These are phyloP conservation scores for Alloscopus bannaensis DNA, from an alignment of 2,888 invertebrate species.

Conservation along the genomic window DNA sequence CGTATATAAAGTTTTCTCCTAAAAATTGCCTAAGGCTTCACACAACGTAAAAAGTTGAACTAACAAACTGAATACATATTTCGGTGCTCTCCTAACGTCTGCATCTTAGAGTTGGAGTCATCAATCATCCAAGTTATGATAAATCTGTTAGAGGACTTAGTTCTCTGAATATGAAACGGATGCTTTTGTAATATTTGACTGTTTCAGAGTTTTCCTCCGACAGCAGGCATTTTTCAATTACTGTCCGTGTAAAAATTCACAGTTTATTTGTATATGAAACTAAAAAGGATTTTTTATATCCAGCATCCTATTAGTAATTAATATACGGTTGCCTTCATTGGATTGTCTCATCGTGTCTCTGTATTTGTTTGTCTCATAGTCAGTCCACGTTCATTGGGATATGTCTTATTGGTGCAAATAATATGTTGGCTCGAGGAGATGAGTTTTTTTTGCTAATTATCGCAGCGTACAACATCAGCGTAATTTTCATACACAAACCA, in stretches of 20 bases:
- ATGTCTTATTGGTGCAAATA: neutral
- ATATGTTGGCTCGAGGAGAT: slow-evolving; percentile 8
- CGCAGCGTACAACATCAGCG: neutral
- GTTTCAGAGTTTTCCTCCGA: too few relatives aligned
- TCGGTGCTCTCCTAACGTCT: neutral
- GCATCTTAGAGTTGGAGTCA: too few relatives aligned
- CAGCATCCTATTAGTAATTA: neutral
- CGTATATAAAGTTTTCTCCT: neutral
- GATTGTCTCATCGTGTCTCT: neutral
- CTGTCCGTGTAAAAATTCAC: too few relatives aligned
- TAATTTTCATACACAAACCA: neutral
- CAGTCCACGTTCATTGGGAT: neutral
- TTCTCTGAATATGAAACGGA: too few relatives aligned
- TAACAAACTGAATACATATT: neutral
- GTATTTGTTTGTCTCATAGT: neutral
- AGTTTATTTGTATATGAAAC: too few relatives aligned
- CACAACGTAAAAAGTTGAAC: neutral
- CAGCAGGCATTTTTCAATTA: too few relatives aligned
- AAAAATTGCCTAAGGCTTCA: neutral
- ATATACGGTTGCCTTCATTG: neutral
- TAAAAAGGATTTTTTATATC: too few relatives aligned
- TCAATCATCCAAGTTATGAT: too few relatives aligned
- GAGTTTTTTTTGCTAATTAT: slow-evolving; percentile 28
- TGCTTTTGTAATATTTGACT: too few relatives aligned
- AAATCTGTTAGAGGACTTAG: too few relatives aligned